phyloP scores from a whole-genome alignment of 2,888 invertebrate genomes.

The Parnassius mnemosyne region DNA sequence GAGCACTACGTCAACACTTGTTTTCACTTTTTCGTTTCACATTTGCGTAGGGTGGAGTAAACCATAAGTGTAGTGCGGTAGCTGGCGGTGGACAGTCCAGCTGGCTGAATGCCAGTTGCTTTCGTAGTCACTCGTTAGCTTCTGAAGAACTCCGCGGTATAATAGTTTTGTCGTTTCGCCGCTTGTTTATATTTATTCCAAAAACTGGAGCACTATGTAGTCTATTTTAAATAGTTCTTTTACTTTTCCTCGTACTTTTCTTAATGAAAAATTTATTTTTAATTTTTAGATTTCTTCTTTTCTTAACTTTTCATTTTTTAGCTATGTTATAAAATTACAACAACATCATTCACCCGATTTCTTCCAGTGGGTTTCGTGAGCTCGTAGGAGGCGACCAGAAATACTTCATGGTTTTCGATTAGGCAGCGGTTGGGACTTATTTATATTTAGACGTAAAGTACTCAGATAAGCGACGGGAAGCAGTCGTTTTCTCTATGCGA shows the following conservation, averaged over 20 bases:
- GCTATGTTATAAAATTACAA: too few species aligned
- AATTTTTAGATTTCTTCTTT: too few species aligned
- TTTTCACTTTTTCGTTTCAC: conserved; percentile 50
- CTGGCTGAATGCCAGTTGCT: conserved; percentile 58
- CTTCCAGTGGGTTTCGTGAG: too few species aligned
- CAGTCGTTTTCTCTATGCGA: too few species aligned
- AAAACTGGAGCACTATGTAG: conserved; percentile 30
- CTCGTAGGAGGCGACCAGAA: too few species aligned
- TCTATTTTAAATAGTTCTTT: conserved; percentile 18
- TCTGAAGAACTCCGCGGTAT: conserved; percentile 55
- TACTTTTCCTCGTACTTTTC: conserved; percentile 32
- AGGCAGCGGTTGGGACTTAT: too few species aligned
- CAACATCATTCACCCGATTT: too few species aligned
- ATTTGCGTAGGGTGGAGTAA: conserved; percentile 34
- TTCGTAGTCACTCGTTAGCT: conserved; percentile 60
- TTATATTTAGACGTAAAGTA: too few species aligned
- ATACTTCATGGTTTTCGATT: too few species aligned
- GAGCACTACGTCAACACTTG: conserved; percentile 37
- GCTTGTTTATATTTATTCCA: conserved; percentile 56
- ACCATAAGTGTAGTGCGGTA: conserved; percentile 32
- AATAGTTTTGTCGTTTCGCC: conserved; percentile 65
- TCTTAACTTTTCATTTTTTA: not conserved
- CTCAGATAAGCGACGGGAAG: too few species aligned
- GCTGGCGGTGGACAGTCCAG: conserved; percentile 41
- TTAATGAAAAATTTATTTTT: conserved; percentile 25